Percentiles rank a stretch among this genome's conserved stretches.
phyloP scores from a whole-genome alignment of 2,113 vertebrate genomes.

The Pomatorhinus ruficollis region DNA sequence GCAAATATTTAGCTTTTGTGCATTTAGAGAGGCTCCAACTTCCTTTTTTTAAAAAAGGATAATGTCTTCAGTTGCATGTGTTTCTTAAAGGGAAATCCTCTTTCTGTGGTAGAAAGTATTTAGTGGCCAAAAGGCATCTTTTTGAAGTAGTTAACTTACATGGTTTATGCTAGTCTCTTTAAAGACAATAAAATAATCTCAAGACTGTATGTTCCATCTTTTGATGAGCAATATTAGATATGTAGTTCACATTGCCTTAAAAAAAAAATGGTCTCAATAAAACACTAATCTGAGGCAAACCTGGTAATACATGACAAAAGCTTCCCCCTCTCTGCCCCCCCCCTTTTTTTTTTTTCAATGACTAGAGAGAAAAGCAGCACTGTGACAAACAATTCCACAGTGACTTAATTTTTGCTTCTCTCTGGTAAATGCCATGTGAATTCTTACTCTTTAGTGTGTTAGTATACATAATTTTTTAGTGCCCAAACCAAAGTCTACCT shows the following conservation, averaged over 20 bases:
- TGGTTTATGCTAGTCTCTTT: not conserved
- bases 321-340: accelerated
- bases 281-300: not conserved
- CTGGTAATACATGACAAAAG: not conserved
- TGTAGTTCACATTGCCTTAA: not conserved
- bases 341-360: not conserved
- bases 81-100: not conserved
- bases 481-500: not conserved
- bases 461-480: not conserved
- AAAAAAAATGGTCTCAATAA: not conserved
- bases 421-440: not conserved
- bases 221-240: not conserved
- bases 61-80: not conserved
- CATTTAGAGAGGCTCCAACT: not conserved
- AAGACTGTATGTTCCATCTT: not conserved
- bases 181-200: not conserved
- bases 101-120: not conserved
- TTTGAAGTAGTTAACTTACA: not conserved
- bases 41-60: not conserved
- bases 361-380: not conserved
- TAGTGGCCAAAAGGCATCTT: not conserved
- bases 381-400: not conserved
- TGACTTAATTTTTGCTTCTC: not conserved
- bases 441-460: not conserved
- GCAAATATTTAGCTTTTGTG: not conserved